Percentiles rank a stretch among this genome's conserved stretches.
These are phyloP conservation scores for Bombus pascuorum DNA, from an alignment of 1,140 invertebrate species.

Conservation along the genomic window DNA sequence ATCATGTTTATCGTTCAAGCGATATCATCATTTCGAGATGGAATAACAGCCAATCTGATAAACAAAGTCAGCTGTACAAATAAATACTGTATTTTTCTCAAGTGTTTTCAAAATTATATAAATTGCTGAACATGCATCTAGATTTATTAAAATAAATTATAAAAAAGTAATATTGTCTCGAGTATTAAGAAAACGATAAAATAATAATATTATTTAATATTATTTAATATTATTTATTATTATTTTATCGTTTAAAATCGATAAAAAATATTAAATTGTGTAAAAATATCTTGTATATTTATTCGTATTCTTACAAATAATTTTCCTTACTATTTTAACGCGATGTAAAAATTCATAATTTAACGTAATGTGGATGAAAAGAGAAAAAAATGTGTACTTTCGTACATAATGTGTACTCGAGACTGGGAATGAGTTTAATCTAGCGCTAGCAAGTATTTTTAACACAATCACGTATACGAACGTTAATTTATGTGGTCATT, in stretches of 20 bases:
- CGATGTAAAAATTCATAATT: no score
- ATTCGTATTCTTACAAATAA: no score
- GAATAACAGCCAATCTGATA: not conserved
- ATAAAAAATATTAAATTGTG: no score
- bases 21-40: not conserved
- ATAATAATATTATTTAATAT: not conserved
- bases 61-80: not conserved
- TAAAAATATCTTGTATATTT: slow-evolving; percentile 1
- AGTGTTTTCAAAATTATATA: not conserved
- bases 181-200: not conserved
- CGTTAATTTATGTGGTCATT: slow-evolving; percentile 28
- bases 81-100: not conserved
- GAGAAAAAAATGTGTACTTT: not conserved
- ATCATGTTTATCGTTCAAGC: not conserved
- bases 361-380: no score
- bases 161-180: not conserved
- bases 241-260: no score
- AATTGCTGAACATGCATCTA: not conserved
- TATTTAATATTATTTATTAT: no score
- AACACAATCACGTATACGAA: not conserved
- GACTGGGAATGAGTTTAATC: not conserved
- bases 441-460: slow-evolving; percentile 13
- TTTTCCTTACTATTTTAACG: no score
- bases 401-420: not conserved
- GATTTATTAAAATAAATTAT: not conserved